Conservation (phyloP, 2,888 invertebrate genomes). For the Patella depressa region DNA sequence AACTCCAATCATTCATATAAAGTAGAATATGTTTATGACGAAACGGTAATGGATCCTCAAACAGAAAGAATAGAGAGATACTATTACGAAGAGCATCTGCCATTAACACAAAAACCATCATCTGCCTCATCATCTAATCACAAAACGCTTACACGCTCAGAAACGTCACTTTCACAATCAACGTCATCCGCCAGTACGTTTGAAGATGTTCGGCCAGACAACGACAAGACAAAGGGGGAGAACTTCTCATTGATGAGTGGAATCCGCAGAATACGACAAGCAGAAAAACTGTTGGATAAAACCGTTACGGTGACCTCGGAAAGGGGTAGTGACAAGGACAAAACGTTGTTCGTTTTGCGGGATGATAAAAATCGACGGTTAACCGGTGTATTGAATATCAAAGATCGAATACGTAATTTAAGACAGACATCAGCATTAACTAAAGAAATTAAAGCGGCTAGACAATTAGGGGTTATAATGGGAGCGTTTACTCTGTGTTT, state of each 20-base stretch:
- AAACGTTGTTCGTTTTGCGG: constrained; percentile 41
- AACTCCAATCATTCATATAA: constrained; percentile 33
- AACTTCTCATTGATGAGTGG: constrained; percentile 51
- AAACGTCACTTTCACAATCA: constrained; percentile 24
- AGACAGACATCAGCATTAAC: constrained; percentile 62
- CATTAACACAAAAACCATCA: constrained; percentile 20
- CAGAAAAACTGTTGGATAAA: constrained; percentile 51
- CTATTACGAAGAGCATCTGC: constrained; percentile 58
- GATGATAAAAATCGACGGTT: constrained; percentile 48
- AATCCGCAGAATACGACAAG: constrained; percentile 45
- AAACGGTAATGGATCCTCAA: constrained; percentile 63
- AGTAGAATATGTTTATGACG: constrained; percentile 68
- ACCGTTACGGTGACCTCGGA: constrained; percentile 42
- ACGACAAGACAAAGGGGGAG: constrained; percentile 33
- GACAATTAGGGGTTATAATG: constrained; percentile 76
- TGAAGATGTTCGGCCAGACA: constrained; percentile 28
- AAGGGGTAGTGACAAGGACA: constrained; percentile 22
- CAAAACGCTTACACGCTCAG: neutral
- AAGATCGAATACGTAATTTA: constrained; percentile 54
- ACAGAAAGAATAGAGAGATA: constrained; percentile 65
- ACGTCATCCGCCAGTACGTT: constrained; percentile 39
- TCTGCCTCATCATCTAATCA: neutral
- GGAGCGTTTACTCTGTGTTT: constrained; percentile 76
- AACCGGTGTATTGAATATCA: constrained; percentile 48
- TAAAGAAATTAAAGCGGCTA: constrained; percentile 74